A percentile compares a stretch with the other conserved stretches of the same genome.
phyloP scores from a whole-genome alignment of 2,888 invertebrate species.

The Clistopyga incitator region DNA sequence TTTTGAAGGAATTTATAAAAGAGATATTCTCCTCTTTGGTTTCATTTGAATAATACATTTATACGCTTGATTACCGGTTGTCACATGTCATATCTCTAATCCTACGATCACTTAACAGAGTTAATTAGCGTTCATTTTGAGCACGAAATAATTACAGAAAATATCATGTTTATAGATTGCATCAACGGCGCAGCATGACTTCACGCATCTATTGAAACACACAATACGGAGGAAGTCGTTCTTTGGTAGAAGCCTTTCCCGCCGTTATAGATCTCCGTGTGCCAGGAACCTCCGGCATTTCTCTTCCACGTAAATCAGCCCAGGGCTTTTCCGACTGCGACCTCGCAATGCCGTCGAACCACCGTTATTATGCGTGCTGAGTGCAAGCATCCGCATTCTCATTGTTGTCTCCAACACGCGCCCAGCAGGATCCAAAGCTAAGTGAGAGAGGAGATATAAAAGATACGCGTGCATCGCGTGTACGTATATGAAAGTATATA shows the following conservation, averaged over 20 bases:
- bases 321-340: constrained; percentile 36
- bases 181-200: background rate
- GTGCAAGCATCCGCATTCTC: constrained; percentile 61
- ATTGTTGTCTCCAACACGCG: constrained; percentile 51
- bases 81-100: background rate
- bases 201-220: background rate
- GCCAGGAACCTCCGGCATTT: constrained; percentile 41
- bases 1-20: too few relatives aligned
- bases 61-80: too few relatives aligned
- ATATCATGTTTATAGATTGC: background rate
- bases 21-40: too few relatives aligned
- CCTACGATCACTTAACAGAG: background rate
- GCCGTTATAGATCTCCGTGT: constrained; percentile 49
- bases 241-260: constrained; percentile 31
- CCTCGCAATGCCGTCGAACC: constrained; percentile 14
- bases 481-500: constrained; percentile 5
- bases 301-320: constrained; percentile 60
- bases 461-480: constrained; percentile 29
- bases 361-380: constrained; percentile 62
- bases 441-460: constrained; percentile 13
- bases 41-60: too few relatives aligned
- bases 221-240: constrained; percentile 40
- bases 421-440: constrained; percentile 23
- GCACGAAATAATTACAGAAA: background rate
- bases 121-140: background rate